Evolutionary conservation across 2,797 vertebrate species (phyloP), one percentile per base, ranked within the genome.

Genomic region (Sebastes minor): DNA sequence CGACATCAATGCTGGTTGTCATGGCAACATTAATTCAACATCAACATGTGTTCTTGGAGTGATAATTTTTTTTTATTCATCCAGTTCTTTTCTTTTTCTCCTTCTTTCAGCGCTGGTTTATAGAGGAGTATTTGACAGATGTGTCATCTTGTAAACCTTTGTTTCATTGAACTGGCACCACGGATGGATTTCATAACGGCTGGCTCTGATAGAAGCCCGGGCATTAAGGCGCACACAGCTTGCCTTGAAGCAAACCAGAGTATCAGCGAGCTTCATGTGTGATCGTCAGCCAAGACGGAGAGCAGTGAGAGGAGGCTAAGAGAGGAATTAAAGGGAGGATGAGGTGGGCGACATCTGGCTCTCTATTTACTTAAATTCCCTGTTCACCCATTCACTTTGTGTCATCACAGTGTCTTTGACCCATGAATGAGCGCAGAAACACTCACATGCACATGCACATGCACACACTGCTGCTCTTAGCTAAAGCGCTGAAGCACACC

Each of bases 301-400:
- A 72, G 61, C 32, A 57, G 25, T n/a, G 69, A 72, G 64, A 71
- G 70, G 70, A 81, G 52, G 72, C 42, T 16, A 49, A 70, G 64
- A 72, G 42, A 38, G 75, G 57, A 62, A 62, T 64, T 28, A 83
- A 63, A 71, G 33, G 23, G 65, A 3, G 65, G 67, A 74, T 69
- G 33, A 68, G 32, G 80, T 70, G 74, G 73, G 74, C 10, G 53
- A 81, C 65, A 82, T 84, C 81, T 83, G 76, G 82, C 25, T 72
- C 65, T 57, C 12, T 71, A 30, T 65, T 23, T 53, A 33, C 4
- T n/a, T 18, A 8, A 25, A 80, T 68, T 71, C 65, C 69, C 61
- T 4, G 6, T 70, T 78, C 53, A 55, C 35, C 42, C 52, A 53
- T 79, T 75, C 18, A 68, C 35, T 74, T 18, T 56, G 32, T 69